Conservation (phyloP, 2,888 invertebrate genomes). For the Oeneis ivallda region DNA sequence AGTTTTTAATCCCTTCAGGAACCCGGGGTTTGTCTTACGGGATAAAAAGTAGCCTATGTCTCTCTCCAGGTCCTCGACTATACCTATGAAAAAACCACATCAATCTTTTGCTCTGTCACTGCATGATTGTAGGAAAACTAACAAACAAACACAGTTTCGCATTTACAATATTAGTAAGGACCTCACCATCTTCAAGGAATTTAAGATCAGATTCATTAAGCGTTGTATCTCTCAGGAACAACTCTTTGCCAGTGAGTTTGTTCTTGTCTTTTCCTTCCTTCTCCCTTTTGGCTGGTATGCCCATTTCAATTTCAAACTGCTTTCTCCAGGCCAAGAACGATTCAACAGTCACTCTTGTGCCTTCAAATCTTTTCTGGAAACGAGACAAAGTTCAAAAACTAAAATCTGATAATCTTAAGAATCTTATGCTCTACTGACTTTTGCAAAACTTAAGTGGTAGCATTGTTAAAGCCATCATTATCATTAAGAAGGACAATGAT, state of each 20-base stretch:
- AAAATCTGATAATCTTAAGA: background rate
- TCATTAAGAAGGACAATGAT: too few species aligned
- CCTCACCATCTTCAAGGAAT: constrained; percentile 92
- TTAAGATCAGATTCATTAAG: constrained; percentile 98
- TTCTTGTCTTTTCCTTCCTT: constrained; percentile 87
- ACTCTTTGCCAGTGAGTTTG: constrained; percentile 95
- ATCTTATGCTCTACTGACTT: too few species aligned
- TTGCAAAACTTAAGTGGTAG: too few species aligned
- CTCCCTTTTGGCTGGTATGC: constrained; percentile 87
- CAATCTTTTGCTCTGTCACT: too few species aligned
- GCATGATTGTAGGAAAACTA: too few species aligned
- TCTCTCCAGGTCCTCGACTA: too few species aligned
- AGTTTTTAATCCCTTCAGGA: too few species aligned
- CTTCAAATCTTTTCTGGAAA: constrained; percentile 94
- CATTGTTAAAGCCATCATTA: too few species aligned
- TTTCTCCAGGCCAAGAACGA: constrained; percentile 97
- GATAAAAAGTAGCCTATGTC: too few species aligned
- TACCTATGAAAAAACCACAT: too few species aligned
- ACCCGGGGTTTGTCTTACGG: too few species aligned
- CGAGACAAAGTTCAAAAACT: background rate
- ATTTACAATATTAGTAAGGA: background rate
- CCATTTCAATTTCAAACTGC: constrained; percentile 95
- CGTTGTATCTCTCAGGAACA: constrained; percentile 96
- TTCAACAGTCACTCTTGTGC: constrained; percentile 97
- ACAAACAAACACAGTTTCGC: too few species aligned